Evolutionary conservation across 2,888 invertebrate genomes (phyloP).

Genomic region (Junonia oenone): DNA sequence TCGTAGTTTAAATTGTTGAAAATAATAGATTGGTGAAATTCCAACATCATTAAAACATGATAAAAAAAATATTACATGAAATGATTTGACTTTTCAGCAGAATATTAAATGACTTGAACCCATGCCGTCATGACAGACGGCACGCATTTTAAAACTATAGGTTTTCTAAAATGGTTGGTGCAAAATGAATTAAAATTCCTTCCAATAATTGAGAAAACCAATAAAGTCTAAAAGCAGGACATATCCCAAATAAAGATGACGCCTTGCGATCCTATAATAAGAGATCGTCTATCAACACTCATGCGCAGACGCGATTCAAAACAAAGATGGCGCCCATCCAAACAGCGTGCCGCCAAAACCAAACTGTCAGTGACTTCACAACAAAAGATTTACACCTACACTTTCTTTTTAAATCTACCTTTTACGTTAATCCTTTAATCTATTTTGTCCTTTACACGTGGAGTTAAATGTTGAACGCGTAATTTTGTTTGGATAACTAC

Average conservation of each 20-base stretch:
- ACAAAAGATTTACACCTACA: background rate
- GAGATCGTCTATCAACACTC: background rate
- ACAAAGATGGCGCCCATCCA: constrained; percentile 38
- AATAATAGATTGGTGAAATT: too few relatives aligned
- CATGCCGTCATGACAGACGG: too few relatives aligned
- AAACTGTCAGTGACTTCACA: constrained; percentile 23
- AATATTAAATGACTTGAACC: too few relatives aligned
- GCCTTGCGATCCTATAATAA: background rate
- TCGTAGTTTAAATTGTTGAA: too few relatives aligned
- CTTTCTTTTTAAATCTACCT: background rate
- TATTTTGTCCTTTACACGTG: background rate
- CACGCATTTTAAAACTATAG: too few relatives aligned
- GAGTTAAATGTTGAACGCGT: background rate
- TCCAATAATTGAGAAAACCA: too few relatives aligned
- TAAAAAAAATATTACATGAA: too few relatives aligned
- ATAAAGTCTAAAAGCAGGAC: too few relatives aligned
- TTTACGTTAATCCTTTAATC: background rate
- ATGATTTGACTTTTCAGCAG: too few relatives aligned
- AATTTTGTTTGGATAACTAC: background rate
- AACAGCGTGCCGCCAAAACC: constrained; percentile 17
- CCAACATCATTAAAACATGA: too few relatives aligned
- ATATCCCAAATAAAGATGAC: background rate
- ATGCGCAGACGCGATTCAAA: background rate
- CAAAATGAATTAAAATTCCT: too few relatives aligned
- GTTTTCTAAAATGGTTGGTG: too few relatives aligned